These are phyloP conservation scores for Rhopalosiphum nymphaeae DNA, from an alignment of 2,888 invertebrate species.

Conservation along the genomic window DNA sequence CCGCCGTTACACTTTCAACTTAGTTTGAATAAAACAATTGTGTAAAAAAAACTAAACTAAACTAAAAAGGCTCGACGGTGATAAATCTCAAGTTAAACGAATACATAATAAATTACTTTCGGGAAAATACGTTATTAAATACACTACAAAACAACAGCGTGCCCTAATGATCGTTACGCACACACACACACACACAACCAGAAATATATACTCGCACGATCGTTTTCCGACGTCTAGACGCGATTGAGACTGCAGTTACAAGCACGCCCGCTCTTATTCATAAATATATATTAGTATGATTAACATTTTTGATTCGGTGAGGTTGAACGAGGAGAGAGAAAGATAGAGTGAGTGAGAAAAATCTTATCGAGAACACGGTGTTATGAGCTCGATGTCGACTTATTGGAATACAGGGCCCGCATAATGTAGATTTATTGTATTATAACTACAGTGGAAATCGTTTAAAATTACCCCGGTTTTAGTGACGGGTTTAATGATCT, in stretches of 20 bases:
- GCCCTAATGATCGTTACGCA: constrained; percentile 42
- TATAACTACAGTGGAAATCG: not conserved
- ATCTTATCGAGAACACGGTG: not conserved
- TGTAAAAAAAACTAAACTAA: constrained; percentile 23
- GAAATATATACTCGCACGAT: not conserved
- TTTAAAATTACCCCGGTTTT: not conserved
- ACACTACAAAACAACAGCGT: not conserved
- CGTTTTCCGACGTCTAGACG: constrained; percentile 42
- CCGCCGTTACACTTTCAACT: constrained; percentile 56
- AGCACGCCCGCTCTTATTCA: not conserved
- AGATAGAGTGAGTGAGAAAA: not conserved
- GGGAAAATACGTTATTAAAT: constrained; percentile 56
- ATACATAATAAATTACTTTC: constrained; percentile 56
- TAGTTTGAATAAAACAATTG: constrained; percentile 65
- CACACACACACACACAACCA: not conserved
- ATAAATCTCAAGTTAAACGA: constrained; percentile 60
- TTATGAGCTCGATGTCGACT: not conserved
- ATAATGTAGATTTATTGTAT: not conserved
- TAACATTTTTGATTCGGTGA: not conserved
- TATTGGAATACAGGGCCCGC: not conserved
- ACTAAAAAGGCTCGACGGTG: constrained; percentile 17
- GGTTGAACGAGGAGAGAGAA: not conserved
- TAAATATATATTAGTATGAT: not conserved
- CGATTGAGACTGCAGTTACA: constrained; percentile 27
- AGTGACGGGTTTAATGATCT: not conserved